phyloP scores from a whole-genome alignment of 2,797 vertebrate species.

The Neostethus bicornis region DNA sequence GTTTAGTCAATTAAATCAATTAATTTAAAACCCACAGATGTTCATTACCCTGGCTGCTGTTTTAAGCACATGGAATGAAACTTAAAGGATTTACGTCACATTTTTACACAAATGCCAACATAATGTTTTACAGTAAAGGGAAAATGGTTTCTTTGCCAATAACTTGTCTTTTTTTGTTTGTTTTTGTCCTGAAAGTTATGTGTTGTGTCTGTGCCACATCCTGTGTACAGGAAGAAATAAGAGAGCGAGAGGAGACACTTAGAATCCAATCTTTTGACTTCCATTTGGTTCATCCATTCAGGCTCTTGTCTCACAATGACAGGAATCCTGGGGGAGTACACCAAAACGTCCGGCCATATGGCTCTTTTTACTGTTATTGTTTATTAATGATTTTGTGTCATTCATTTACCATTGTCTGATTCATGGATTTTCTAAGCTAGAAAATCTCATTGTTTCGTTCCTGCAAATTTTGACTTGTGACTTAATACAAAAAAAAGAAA shows the following conservation, averaged over 20 bases:
- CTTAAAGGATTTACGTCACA: not conserved
- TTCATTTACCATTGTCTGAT: slow-evolving; percentile 28
- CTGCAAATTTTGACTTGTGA: not conserved
- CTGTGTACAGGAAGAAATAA: slow-evolving; percentile 46
- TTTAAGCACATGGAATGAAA: slow-evolving; percentile 37
- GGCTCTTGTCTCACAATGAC: slow-evolving; percentile 31
- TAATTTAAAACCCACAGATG: slow-evolving; percentile 3
- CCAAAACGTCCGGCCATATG: slow-evolving; percentile 6
- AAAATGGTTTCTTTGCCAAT: too few species aligned
- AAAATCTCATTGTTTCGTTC: slow-evolving; percentile 7
- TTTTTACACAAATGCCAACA: not conserved
- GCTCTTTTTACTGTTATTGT: slow-evolving; percentile 43
- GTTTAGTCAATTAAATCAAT: not conserved
- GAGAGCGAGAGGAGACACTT: slow-evolving; percentile 10
- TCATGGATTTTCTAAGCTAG: slow-evolving; percentile 4
- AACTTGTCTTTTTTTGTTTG: slow-evolving; percentile 34
- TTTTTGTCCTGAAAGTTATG: slow-evolving; percentile 22
- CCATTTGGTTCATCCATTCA: slow-evolving; percentile 8
- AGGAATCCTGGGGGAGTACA: slow-evolving; percentile 29
- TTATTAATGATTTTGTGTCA: slow-evolving; percentile 43
- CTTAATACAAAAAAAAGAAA: not conserved
- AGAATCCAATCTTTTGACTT: slow-evolving; percentile 1
- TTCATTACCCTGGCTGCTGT: slow-evolving; percentile 20
- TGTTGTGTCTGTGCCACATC: slow-evolving; percentile 49
- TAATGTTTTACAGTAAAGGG: not conserved